These are phyloP conservation scores for Nemopilema nomurai DNA, from an alignment of 30 jellyfish, hydroid and myxozoan genomes.

Conservation along the genomic window DNA sequence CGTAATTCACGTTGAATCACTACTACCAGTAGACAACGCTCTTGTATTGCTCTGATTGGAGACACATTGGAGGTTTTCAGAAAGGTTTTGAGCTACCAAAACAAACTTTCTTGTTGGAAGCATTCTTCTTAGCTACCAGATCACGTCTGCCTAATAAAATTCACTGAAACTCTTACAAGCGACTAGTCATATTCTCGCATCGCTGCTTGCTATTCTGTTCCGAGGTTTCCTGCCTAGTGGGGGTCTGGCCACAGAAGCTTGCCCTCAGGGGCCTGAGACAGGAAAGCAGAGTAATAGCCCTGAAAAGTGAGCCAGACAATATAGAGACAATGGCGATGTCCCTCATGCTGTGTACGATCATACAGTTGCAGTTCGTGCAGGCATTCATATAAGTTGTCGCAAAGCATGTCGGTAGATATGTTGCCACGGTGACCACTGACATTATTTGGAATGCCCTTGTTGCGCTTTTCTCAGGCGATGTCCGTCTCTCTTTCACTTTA, in stretches of 20 bases:
- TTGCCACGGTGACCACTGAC: conserved; percentile 18
- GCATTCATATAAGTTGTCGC: conserved; percentile 37
- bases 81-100: too few species aligned
- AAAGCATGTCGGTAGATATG: conserved; percentile 27
- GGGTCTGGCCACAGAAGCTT: background rate
- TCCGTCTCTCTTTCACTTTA: background rate
- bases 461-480: conserved; percentile 21
- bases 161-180: background rate
- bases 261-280: conserved; percentile 29
- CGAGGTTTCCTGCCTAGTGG: background rate
- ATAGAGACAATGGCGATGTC: conserved; percentile 29
- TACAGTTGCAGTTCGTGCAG: conserved; percentile 28
- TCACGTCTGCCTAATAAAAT: too few species aligned
- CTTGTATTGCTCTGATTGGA: too few species aligned
- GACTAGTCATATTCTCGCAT: background rate
- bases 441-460: conserved; percentile 30
- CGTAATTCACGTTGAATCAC: too few species aligned
- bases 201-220: background rate
- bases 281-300: conserved; percentile 18
- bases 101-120: too few species aligned
- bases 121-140: background rate
- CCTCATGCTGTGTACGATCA: conserved; percentile 24
- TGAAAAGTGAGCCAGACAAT: conserved; percentile 24
- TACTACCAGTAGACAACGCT: too few species aligned
- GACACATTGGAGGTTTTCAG: too few species aligned